phyloP scores from a whole-genome alignment of 2,888 invertebrate species.

The Spicauda simplicius region DNA sequence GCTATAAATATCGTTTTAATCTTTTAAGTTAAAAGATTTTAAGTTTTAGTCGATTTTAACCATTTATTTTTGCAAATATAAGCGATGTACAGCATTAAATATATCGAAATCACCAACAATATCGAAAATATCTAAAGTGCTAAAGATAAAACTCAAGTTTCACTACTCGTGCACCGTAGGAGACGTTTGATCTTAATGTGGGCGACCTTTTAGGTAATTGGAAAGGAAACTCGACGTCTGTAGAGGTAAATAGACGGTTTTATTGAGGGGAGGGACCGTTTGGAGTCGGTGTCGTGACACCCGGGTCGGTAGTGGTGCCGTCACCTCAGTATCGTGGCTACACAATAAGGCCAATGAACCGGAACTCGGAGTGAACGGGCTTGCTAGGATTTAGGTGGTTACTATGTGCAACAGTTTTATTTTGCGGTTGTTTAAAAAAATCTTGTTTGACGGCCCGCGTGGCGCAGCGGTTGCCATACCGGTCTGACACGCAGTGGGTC shows the following conservation, averaged over 20 bases:
- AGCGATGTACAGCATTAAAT: no score
- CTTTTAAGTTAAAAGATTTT: no score
- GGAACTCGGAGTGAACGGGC: neutral
- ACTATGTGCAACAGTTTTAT: neutral
- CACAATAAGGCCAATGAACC: neutral
- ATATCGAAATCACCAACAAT: no score
- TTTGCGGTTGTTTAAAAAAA: no score
- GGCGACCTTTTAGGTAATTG: slow-evolving; percentile 22
- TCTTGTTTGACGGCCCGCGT: no score
- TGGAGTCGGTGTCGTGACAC: slow-evolving; percentile 11
- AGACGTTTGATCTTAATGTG: neutral
- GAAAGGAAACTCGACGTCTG: slow-evolving; percentile 13
- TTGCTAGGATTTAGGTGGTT: neutral
- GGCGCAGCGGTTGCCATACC: no score
- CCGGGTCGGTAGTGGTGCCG: neutral
- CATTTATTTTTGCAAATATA: no score
- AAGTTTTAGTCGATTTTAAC: no score
- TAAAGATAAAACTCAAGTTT: slow-evolving; percentile 1
- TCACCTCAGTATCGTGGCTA: neutral
- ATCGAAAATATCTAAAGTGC: neutral
- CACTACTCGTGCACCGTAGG: neutral
- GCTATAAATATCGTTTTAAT: no score
- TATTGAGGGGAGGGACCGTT: slow-evolving; percentile 18
- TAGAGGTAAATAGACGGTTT: slow-evolving; percentile 18
- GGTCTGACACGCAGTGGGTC: no score